Base-by-base conservation (phyloP, 1,140 invertebrate genomes). In the Eupeodes corollae region DNA sequence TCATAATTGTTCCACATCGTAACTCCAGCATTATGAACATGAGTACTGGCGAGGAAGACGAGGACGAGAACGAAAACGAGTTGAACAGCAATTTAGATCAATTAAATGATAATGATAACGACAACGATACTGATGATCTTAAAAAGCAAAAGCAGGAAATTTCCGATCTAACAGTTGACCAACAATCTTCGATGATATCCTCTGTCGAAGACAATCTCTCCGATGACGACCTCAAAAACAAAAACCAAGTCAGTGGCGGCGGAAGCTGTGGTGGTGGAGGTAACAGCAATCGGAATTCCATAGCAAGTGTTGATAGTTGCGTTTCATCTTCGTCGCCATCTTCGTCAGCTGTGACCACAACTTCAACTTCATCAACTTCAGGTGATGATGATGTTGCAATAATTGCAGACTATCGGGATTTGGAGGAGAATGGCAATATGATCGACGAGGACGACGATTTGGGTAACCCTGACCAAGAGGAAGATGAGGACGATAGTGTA, bases 241-340 rank as follows among this genome's bases (percentile, higher is more conserved):
- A 30, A n/a, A 44, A 31, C 42, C 5, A 41, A 15, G 18, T 15
- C 35, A 31, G 12, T 14, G 9, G 15, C 12, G 9, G 33, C 33
- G 33, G 9, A n/a, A 34, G n/a, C n/a, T n/a, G 33, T 34, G n/a
- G 33, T 8, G 15, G 33, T 31, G 11, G 26, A 11, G 42, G 32
- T 8, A 51, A 53, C 21, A 51, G 54, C 18, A 67, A 65, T 56
- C 61, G 64, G 9, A 59, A 65, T 41, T 64, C 61, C 0, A 53
- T 63, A 18, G 60, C 59, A 41, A 67, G 64, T 55, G 63, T 63
- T 39, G 63, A 67, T 19, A 67, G 63, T 42, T 65, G 62, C 31
- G 53, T 64, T 1, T 63, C 61, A 0, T 53, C 49, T 6, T 61
- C 59, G 9, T 60, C 54, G 19, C 57, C 56, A 14, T 46, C 34